Percentiles rank a stretch among this genome's conserved stretches.
Conservation (phyloP, 2,113 vertebrate genomes). For the Mungos mungo region DNA sequence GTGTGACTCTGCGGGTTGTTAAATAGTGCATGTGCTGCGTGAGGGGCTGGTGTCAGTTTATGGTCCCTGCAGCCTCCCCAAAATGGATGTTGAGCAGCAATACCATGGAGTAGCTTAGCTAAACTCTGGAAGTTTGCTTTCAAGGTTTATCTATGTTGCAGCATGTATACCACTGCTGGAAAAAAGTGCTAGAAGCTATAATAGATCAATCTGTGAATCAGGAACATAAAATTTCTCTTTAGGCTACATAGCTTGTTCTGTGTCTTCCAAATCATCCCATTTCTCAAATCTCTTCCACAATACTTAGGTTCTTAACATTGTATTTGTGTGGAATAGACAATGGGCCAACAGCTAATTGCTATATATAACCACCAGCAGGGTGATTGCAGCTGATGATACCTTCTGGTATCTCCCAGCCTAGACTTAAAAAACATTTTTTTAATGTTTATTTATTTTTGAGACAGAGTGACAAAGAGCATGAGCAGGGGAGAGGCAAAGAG, state of each 20-base stretch:
- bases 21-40: accelerated
- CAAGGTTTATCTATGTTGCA: neutral
- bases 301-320: neutral
- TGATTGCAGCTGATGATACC: neutral
- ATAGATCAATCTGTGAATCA: neutral
- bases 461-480: too few species aligned
- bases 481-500: too few species aligned
- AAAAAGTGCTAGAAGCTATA: neutral
- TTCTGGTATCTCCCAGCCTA: neutral
- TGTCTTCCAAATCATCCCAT: neutral
- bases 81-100: neutral
- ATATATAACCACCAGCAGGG: neutral
- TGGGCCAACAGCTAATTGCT: neutral
- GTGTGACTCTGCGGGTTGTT: neutral
- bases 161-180: neutral
- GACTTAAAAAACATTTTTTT: neutral
- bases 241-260: neutral
- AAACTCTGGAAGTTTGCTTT: neutral
- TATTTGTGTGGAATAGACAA: neutral
- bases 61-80: neutral
- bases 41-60: too few species aligned
- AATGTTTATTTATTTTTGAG: too few species aligned
- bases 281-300: slow-evolving; percentile 2
- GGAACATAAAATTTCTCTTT: neutral
- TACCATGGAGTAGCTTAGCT: neutral